Base-by-base conservation (phyloP, 2,888 invertebrate genomes). In the Timandra comae region DNA sequence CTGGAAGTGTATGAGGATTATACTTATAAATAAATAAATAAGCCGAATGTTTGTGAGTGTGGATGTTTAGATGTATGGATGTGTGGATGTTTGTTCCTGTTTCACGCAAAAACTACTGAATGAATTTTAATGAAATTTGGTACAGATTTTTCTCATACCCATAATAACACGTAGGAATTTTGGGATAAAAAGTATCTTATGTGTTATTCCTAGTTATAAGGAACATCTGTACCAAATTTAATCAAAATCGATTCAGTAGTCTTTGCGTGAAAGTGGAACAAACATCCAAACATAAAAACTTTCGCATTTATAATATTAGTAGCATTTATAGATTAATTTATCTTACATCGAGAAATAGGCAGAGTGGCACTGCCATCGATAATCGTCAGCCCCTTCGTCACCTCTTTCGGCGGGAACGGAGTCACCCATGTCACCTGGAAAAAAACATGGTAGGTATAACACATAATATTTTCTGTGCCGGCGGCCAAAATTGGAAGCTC, bases 371-470 rank as follows among this genome's bases (percentile, higher is more conserved):
- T 53, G 0, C 61, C 34, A 5, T 63, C 64, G 2, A 70, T 52
- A 0, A 58, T 16, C 2, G 39, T 55, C 12, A 73, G 37, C 0
- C 49, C 56, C 12, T 59, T 56, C 0, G 46, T 46, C 0, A 46
- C 33, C 7, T 61, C 58, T 27, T 59, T 55, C 0, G 58, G 56
- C 0, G 64, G 67, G 8, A 21, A 75, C 0, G 73, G 59, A 0
- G 72, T 64, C 0, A 47, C 63, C 66, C 65, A 74, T 10, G 72
- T 63, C 3, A 73, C 66, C 74, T 75, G 41, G 1, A 52, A 46
- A 7, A 10, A n/a, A 29, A 16, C 16, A 16, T 16, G 6, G 16
- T 16, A 16, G 3, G 16, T 16, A 16, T 16, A 16, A 16, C 3
- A 16, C 16, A 3, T 5, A 16, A 6, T 16, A 3, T 3, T 6